Evolutionary conservation across 2,113 vertebrate species (phyloP).

Genomic region (Butorides virescens): DNA sequence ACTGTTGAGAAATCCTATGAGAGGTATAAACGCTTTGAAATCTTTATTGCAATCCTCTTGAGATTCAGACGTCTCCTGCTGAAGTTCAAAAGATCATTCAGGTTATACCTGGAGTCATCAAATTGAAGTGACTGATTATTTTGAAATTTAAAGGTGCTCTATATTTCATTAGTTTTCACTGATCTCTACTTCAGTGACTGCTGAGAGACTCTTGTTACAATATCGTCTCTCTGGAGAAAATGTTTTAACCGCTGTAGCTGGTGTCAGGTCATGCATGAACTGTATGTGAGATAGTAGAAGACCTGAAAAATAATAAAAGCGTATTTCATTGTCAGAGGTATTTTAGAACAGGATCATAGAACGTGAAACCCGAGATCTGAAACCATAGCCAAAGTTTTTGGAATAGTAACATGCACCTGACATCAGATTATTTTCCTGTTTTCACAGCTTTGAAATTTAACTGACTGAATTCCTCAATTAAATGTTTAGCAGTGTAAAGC

Average conservation of each 20-base stretch:
- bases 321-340: background rate
- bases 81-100: background rate
- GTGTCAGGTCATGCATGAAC: background rate
- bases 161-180: background rate
- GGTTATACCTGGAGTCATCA: background rate
- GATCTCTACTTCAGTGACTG: background rate
- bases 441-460: conserved; percentile 76
- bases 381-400: background rate
- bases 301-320: background rate
- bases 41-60: background rate
- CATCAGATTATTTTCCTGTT: conserved; percentile 33
- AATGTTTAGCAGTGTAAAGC: conserved; percentile 4
- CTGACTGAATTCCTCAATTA: background rate
- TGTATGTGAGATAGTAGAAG: background rate
- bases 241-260: background rate
- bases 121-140: background rate
- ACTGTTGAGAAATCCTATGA: background rate
- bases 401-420: conserved; percentile 57
- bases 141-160: background rate
- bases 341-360: background rate
- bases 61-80: background rate
- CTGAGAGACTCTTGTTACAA: background rate
- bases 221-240: background rate
- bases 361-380: background rate
- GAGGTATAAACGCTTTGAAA: background rate